Evolutionary conservation across 2,113 vertebrate species (phyloP).

Genomic region (Pseudorasbora parva): DNA sequence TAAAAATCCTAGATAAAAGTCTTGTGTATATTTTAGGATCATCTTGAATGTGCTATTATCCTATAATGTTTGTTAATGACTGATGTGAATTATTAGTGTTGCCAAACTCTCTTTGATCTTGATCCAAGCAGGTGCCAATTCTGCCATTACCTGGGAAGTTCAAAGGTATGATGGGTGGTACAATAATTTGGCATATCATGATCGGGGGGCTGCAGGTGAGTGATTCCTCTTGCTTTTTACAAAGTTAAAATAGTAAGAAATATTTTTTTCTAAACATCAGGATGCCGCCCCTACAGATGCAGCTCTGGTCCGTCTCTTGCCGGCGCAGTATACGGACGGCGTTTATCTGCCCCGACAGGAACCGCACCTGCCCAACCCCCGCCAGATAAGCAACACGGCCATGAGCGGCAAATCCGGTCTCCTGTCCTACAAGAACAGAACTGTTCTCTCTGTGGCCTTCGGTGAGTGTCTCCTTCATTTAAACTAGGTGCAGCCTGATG

Average conservation of each 20-base stretch:
- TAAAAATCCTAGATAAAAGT: too few relatives aligned
- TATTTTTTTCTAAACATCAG: not conserved
- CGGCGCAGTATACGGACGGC: constrained; percentile 84
- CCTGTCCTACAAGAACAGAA: constrained; percentile 81
- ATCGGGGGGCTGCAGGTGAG: constrained; percentile 81
- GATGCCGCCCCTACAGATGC: constrained; percentile 74
- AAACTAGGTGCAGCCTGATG: not conserved
- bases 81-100: not conserved
- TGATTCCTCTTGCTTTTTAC: not conserved
- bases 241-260: not conserved
- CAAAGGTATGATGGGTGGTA: constrained; percentile 96
- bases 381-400: constrained; percentile 75
- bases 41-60: not conserved
- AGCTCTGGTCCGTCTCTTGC: constrained; percentile 80
- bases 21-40: not conserved
- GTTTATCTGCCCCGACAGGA: constrained; percentile 83
- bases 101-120: not conserved
- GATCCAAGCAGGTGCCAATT: constrained; percentile 69
- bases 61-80: not conserved
- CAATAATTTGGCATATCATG: constrained; percentile 88
- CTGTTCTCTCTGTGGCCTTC: constrained; percentile 88
- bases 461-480: constrained; percentile 74
- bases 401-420: constrained; percentile 73
- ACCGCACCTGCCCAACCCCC: constrained; percentile 84
- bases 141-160: constrained; percentile 82